Conservation (phyloP, 2,797 vertebrate species). For the Falco rusticolus region DNA sequence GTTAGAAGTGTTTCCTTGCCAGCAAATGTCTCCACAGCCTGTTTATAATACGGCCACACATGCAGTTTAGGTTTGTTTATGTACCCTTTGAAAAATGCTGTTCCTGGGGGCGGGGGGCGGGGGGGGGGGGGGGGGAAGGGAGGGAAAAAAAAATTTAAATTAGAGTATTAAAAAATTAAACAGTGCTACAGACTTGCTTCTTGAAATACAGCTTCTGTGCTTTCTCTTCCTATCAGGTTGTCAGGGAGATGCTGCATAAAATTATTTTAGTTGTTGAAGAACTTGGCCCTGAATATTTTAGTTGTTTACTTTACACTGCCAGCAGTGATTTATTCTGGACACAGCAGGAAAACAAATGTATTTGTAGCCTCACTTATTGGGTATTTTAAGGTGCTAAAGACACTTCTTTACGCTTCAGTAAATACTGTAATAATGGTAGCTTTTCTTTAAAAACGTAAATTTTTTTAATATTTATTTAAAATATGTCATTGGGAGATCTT, state of each 20-base stretch:
- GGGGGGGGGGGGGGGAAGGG: too few species aligned
- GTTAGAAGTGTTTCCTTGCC: constrained; percentile 23
- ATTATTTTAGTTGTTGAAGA: not conserved
- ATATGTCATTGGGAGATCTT: not conserved
- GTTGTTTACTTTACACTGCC: not conserved
- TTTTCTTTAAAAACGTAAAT: not conserved
- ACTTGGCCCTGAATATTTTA: not conserved
- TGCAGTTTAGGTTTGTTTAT: not conserved
- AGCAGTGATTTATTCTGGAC: not conserved
- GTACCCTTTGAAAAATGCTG: not conserved
- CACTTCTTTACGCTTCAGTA: not conserved
- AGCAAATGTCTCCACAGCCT: constrained; percentile 22
- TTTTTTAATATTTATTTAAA: not conserved
- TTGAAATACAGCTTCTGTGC: not conserved
- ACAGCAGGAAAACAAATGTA: not conserved
- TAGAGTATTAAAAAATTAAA: not conserved
- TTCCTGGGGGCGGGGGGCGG: not conserved
- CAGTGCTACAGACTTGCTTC: not conserved
- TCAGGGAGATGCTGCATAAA: not conserved
- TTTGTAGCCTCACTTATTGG: not conserved
- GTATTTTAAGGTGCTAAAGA: not conserved
- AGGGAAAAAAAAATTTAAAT: not conserved
- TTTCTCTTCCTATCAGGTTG: not conserved
- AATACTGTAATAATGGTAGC: not conserved
- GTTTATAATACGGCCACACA: not conserved